A percentile compares a stretch with the other conserved stretches of the same genome.
Evolutionary conservation across 2,888 invertebrate genomes (phyloP).

Genomic region (Axea sp.): DNA sequence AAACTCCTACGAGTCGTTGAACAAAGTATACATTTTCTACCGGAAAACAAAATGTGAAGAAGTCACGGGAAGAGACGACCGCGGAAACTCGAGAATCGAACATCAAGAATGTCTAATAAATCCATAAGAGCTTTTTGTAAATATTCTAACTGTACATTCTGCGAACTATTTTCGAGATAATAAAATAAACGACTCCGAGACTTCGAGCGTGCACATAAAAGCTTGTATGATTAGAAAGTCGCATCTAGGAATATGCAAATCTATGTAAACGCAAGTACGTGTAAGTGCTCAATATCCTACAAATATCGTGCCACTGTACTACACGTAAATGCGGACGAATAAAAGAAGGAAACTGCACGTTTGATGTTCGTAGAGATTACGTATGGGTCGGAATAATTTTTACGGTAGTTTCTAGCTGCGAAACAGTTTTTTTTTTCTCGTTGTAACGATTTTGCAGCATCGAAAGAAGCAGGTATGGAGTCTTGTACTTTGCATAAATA

Average conservation of each 20-base stretch:
- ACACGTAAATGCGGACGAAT: constrained; percentile 6
- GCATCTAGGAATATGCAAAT: constrained; percentile 22
- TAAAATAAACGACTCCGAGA: too few relatives aligned
- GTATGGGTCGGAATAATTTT: constrained; percentile 6
- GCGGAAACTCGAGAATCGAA: too few relatives aligned
- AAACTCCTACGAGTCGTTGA: too few relatives aligned
- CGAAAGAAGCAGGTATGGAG: too few relatives aligned
- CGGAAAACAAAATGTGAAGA: too few relatives aligned
- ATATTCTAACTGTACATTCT: constrained; percentile 12
- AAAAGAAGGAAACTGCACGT: constrained; percentile 18
- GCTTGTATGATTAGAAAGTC: too few relatives aligned
- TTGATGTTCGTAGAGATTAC: constrained; percentile 21
- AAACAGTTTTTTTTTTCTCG: background rate
- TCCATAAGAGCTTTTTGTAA: background rate
- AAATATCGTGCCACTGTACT: constrained; percentile 3
- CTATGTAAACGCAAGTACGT: constrained; percentile 16
- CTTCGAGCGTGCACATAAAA: too few relatives aligned
- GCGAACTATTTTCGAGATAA: constrained; percentile 14
- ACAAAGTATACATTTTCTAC: too few relatives aligned
- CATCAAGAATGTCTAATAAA: background rate
- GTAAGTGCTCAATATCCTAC: constrained; percentile 30
- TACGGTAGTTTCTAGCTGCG: background rate
- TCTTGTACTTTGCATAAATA: too few relatives aligned
- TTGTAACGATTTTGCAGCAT: background rate
- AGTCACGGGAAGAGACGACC: too few relatives aligned